Conservation (phyloP, 1,140 invertebrate genomes). For the Globodera rostochiensis region DNA sequence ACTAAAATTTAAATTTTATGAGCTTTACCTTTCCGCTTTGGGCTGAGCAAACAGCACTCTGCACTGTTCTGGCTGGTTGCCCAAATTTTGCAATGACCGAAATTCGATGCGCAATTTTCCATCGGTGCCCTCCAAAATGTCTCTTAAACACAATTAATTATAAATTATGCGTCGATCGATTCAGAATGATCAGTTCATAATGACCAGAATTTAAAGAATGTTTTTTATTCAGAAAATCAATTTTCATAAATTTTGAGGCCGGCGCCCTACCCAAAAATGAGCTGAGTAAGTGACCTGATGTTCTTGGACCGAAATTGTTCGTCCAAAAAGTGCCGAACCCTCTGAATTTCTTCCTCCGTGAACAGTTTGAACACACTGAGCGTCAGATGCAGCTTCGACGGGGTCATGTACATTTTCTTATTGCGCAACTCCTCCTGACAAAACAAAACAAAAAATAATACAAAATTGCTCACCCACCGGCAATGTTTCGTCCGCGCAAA, state of each 20-base stretch:
- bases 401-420: conserved; percentile 26
- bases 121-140: not conserved
- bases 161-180: no score
- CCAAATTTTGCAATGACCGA: conserved; percentile 15
- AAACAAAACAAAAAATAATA: not conserved
- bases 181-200: no score
- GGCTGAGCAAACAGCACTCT: conserved; percentile 27
- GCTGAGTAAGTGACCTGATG: conserved; percentile 21
- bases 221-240: no score
- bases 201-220: no score
- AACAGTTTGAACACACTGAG: conserved; percentile 35
- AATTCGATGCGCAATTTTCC: conserved; percentile 24
- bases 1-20: not conserved
- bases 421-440: conserved; percentile 34
- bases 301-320: conserved; percentile 25
- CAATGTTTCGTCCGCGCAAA: conserved; percentile 19
- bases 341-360: conserved; percentile 29
- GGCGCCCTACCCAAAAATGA: not conserved
- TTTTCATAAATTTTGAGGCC: no score
- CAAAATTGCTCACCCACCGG: conserved; percentile 1
- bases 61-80: conserved; percentile 8
- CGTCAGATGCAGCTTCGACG: conserved; percentile 35
- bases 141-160: conserved; percentile 21
- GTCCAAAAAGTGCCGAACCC: conserved; percentile 27
- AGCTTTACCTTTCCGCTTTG: conserved; percentile 23